Conservation (phyloP, 2,888 invertebrate genomes). For the Pecten maximus region DNA sequence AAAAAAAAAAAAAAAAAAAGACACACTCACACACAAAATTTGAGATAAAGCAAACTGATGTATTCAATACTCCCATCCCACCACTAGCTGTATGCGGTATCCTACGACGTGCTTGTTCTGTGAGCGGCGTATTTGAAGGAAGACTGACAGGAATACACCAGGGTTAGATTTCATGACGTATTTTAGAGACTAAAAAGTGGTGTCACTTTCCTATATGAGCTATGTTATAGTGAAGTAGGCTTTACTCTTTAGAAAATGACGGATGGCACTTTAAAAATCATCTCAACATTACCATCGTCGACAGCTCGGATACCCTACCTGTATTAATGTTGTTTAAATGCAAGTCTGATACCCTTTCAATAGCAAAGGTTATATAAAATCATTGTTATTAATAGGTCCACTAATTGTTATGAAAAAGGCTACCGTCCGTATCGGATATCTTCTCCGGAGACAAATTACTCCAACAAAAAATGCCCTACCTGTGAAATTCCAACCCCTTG, state of each 20-base stretch:
- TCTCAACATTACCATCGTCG: background rate
- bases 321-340: conserved; percentile 26
- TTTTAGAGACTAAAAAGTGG: background rate
- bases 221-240: background rate
- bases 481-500: conserved; percentile 6
- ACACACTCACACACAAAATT: too few relatives aligned
- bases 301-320: conserved; percentile 13
- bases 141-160: conserved; percentile 13
- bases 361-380: conserved; percentile 21
- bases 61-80: too few relatives aligned
- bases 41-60: too few relatives aligned
- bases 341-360: conserved; percentile 29
- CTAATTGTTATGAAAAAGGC: conserved; percentile 30
- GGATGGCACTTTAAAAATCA: conserved; percentile 23
- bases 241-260: conserved; percentile 26
- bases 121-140: conserved; percentile 18
- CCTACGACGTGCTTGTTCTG: background rate
- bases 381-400: conserved; percentile 22
- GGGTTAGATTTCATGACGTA: background rate
- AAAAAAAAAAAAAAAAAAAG: too few relatives aligned
- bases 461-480: conserved; percentile 32
- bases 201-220: background rate
- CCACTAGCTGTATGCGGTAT: background rate
- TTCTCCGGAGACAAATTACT: conserved; percentile 30
- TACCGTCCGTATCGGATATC: background rate